Conservation (phyloP, 1,140 invertebrate species). For the Monochamus saltuarius region DNA sequence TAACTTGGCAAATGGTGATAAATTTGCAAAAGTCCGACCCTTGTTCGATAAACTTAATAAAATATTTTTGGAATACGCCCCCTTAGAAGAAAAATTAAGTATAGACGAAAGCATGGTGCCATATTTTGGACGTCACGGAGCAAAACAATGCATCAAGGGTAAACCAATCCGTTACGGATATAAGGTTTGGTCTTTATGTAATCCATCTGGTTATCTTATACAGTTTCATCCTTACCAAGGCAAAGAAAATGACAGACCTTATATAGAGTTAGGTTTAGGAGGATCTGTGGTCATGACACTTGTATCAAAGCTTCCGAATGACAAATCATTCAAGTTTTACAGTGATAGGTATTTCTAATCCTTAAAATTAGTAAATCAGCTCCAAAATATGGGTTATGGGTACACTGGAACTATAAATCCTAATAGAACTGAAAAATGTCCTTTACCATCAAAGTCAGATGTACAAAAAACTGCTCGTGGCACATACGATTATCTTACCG, state of each 20-base stretch:
- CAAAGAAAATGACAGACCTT: slow-evolving; percentile 21
- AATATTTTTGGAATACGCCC: slow-evolving; percentile 17
- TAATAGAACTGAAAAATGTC: not conserved
- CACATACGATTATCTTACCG: not conserved
- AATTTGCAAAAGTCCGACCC: slow-evolving; percentile 25
- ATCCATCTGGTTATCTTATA: slow-evolving; percentile 23
- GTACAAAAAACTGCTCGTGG: slow-evolving; percentile 30
- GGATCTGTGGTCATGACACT: slow-evolving; percentile 28
- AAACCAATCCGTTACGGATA: slow-evolving; percentile 31
- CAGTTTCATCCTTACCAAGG: slow-evolving; percentile 28
- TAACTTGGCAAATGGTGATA: slow-evolving; percentile 19
- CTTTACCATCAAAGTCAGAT: slow-evolving; percentile 13
- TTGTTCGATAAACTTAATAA: slow-evolving; percentile 26
- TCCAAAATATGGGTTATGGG: no score
- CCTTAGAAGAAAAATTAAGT: slow-evolving; percentile 21
- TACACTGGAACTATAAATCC: no score
- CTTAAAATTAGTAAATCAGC: no score
- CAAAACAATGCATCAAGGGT: slow-evolving; percentile 27
- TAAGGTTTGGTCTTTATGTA: slow-evolving; percentile 31
- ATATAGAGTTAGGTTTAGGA: slow-evolving; percentile 30
- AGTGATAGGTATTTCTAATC: slow-evolving; percentile 26
- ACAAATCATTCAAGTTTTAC: slow-evolving; percentile 32
- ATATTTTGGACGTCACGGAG: slow-evolving; percentile 18
- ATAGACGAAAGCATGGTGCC: slow-evolving; percentile 27
- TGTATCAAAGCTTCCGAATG: slow-evolving; percentile 14